These are phyloP conservation scores for Psittacara wagleri DNA, from an alignment of 2,113 vertebrate genomes.

Conservation along the genomic window DNA sequence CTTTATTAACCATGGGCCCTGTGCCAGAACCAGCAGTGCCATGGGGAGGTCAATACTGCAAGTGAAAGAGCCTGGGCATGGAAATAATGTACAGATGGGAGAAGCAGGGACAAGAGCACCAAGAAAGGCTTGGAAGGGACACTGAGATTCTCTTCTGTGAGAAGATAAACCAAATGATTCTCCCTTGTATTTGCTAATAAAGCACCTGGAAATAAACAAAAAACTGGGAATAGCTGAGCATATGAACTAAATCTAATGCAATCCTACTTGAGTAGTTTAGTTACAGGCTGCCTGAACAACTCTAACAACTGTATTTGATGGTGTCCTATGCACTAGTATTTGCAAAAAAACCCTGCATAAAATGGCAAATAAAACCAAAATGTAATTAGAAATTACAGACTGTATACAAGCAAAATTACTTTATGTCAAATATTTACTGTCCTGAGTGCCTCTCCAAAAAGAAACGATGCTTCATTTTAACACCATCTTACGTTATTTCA, in stretches of 20 bases:
- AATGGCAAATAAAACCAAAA: not conserved
- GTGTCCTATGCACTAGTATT: not conserved
- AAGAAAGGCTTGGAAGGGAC: not conserved
- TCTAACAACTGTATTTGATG: not conserved
- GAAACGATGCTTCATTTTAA: not conserved
- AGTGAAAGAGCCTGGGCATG: not conserved
- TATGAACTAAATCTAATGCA: not conserved
- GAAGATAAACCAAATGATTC: not conserved
- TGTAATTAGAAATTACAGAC: not conserved
- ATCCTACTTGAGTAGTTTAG: not conserved
- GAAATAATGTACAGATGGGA: rapidly evolving
- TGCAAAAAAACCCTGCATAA: not conserved
- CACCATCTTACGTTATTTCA: not conserved
- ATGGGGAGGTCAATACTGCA: not conserved
- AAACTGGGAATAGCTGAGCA: not conserved
- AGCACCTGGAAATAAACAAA: not conserved
- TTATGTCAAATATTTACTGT: not conserved
- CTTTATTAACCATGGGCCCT: not conserved
- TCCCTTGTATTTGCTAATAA: not conserved
- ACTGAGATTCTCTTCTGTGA: not conserved
- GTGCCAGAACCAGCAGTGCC: not conserved
- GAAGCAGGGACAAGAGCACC: not conserved
- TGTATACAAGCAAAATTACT: not conserved
- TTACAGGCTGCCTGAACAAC: not conserved
- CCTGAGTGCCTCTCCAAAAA: not conserved